A percentile compares a stretch with the other conserved stretches of the same genome.
Conservation (phyloP, 2,797 vertebrate genomes). For the Varecia variegata region DNA sequence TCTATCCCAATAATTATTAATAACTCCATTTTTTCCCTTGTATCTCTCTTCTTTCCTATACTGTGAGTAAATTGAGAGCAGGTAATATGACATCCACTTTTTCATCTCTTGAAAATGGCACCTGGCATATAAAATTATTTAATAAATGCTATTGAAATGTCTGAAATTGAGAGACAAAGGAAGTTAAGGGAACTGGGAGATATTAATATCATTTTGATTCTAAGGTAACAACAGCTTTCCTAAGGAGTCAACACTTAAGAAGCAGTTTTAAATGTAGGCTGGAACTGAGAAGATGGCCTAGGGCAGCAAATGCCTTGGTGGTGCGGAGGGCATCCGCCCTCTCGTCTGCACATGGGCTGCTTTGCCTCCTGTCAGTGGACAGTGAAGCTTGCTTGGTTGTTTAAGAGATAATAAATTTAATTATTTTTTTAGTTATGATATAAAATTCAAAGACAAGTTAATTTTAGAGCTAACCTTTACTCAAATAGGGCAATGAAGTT, state of each 20-base stretch:
- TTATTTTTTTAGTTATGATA: not conserved
- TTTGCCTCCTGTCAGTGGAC: not conserved
- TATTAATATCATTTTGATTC: not conserved
- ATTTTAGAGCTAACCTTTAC: not conserved
- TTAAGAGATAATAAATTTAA: not conserved
- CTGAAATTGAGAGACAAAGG: not conserved
- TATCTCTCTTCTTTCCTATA: not conserved
- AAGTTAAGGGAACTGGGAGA: not conserved
- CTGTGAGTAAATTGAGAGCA: not conserved
- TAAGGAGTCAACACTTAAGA: not conserved
- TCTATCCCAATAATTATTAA: not conserved
- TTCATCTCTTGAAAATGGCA: not conserved
- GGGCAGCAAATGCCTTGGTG: not conserved
- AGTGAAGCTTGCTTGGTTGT: not conserved
- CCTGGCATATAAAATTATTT: not conserved
- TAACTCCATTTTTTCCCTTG: not conserved
- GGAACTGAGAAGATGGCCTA: not conserved
- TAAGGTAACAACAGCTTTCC: not conserved
- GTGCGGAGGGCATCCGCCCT: rapidly evolving
- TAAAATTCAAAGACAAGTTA: conserved; percentile 12
- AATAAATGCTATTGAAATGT: not conserved
- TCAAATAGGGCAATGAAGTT: not conserved
- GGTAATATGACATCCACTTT: not conserved
- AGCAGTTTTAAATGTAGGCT: not conserved
- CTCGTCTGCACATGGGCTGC: not conserved